A percentile compares a stretch with the other conserved stretches of the same genome.
Conservation (phyloP, 2,797 vertebrate genomes). For the Megaceryle alcyon region DNA sequence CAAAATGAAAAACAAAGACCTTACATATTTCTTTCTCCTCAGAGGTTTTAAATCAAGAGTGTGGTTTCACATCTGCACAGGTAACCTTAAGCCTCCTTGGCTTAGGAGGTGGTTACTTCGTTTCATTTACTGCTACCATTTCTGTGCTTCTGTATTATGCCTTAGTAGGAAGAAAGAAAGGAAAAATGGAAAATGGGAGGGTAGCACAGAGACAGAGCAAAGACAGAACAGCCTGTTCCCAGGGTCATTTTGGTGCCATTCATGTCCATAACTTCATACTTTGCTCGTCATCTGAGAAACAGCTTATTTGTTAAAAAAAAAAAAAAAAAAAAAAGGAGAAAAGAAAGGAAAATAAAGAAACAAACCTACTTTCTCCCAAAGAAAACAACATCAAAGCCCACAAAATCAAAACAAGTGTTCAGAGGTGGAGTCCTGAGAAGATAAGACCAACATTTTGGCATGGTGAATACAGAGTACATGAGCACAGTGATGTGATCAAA, state of each 20-base stretch:
- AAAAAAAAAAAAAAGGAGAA: not conserved
- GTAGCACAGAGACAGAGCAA: not conserved
- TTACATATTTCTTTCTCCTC: not conserved
- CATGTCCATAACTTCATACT: not conserved
- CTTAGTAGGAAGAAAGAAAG: not conserved
- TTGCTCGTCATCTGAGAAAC: not conserved
- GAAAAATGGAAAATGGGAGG: not conserved
- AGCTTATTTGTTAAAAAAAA: not conserved
- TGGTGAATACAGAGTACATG: not conserved
- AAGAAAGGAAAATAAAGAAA: too few species aligned
- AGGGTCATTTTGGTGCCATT: not conserved
- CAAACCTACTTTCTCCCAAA: not conserved
- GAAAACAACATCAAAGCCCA: not conserved
- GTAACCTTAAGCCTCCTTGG: not conserved
- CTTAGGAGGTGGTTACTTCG: not conserved
- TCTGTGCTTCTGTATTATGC: not conserved
- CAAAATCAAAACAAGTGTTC: not conserved
- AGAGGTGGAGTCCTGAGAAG: not conserved
- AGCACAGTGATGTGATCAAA: not conserved
- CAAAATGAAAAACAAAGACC: not conserved
- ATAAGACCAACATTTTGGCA: not conserved
- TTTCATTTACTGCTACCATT: not conserved
- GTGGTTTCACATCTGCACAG: not conserved
- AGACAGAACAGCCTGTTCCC: not conserved
- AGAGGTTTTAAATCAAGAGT: not conserved